Base-by-base conservation (phyloP, 2,113 vertebrate genomes). In the Colinus virginianus region DNA sequence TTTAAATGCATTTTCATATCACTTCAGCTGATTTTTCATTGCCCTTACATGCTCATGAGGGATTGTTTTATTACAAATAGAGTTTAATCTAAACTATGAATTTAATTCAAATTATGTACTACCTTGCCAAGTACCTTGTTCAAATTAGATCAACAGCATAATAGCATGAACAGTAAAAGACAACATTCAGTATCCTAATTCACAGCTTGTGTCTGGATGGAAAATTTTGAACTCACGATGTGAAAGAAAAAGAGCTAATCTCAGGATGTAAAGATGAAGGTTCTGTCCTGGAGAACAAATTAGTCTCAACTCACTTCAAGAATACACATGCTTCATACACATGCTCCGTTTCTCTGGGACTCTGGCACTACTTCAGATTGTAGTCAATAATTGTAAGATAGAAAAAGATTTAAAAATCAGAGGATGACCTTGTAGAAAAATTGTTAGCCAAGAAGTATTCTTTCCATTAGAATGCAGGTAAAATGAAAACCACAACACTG, bases 401-500 rank as follows among this genome's bases (percentile, higher is more conserved):
- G 67, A 59, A 22, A 85, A 72, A 74, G 63, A 76, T 69, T 45
- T 7, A 4, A 17, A 85, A 91, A 88, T 45, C 28, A 77, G 28
- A 85, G 28, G 22, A 43, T 77, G 61, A 69, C 59, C 63, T 89
- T 78, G 62, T 43, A 77, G 59, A 6, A 85, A 93, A 95, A 87
- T 45, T 62, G 28, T 66, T 91, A 82, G 59, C 40, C 30, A 87
- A 89, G 91, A 84, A 91, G 87, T 34, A 86, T 32, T 32, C 40
- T 43, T 17, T 92, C 36, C 20, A 55, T 43, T 43, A 87, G 58
- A 82, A 92, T n/a, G 56, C 38, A 62, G 11, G 7, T 68, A 68
- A 68, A 92, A 53, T 43, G 84, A 72, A 89, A 94, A 94, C 90
- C 89, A 59, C 17, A 55, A 34, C 77, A 70, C 63, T 66, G 64